Base-by-base conservation (phyloP, 2,888 invertebrate genomes). In the Drosophila affinis region DNA sequence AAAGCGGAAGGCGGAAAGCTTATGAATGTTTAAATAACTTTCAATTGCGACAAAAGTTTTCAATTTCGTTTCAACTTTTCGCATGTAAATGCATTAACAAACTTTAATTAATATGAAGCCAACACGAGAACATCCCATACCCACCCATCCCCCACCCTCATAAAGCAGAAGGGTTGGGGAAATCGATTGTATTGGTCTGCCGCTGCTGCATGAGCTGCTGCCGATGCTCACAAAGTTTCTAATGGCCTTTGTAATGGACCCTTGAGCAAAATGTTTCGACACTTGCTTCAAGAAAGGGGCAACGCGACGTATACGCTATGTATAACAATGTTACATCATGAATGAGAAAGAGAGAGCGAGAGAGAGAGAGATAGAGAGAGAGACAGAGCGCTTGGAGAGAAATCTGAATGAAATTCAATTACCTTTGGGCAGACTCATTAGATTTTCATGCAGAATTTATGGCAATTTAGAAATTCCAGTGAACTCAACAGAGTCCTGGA, bases 1-100 rank as follows among this genome's bases (percentile, higher is more conserved):
- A 21, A 21, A 21, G 21, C 21, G 73, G 71, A 21, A 21, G 3
- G 21, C 1, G 73, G 71, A 63, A 63, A 58, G 71, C 63, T 83
- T 67, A 79, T 85, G 76, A 81, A 85, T 85, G 79, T 85, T 85
- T 79, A 72, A 81, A 68, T 57, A 70, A 65, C 72, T 65, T 57
- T 34, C 52, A 72, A 72, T 72, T 83, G 62, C 54, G 56, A 71
- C 75, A 56, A 81, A 81, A 68, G 74, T 85, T 81, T 70, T 63
- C 46, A 58, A 72, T 72, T 72, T 55, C 49, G 58, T 61, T 44
- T 18, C 46, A 72, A 72, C 71, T 72, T 72, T 67, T 9, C 29
- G 45, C 51, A 29, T 39, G 59, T 45, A 59, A 70, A 70, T 70
- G 67, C 67, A 70, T 68, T 68, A 68, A 47, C 45, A 59, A 68